Evolutionary conservation across 2,113 vertebrate species (phyloP).

Genomic region (Neofelis nebulosa): DNA sequence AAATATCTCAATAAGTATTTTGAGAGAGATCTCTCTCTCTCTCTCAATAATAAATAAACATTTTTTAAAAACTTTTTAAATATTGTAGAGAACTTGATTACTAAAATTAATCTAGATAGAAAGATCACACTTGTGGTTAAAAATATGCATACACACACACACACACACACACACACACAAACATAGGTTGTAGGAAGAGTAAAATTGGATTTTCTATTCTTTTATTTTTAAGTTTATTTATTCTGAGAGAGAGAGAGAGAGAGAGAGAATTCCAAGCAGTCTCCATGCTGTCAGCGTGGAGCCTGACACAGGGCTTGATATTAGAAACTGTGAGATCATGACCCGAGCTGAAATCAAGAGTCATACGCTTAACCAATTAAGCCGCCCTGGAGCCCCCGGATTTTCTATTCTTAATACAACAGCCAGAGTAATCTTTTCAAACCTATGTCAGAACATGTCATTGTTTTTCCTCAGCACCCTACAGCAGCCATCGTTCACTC

Average conservation of each 20-base stretch:
- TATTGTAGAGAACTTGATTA: neutral
- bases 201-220: neutral
- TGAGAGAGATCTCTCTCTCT: no score
- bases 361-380: no score
- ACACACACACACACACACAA: neutral
- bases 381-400: neutral
- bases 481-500: neutral
- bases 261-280: no score
- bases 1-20: no score
- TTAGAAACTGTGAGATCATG: no score
- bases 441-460: neutral
- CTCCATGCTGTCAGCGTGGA: no score
- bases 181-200: neutral
- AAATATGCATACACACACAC: neutral
- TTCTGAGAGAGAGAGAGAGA: no score
- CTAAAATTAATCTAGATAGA: neutral
- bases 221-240: neutral
- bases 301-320: no score
- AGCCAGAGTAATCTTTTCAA: neutral
- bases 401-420: neutral
- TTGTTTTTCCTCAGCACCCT: neutral
- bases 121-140: neutral
- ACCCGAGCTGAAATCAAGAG: no score
- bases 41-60: no score
- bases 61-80: no score